Evolutionary conservation across 2,888 invertebrate genomes (phyloP), one percentile per base, ranked within the genome.

Genomic region (Saturnia pavonia): DNA sequence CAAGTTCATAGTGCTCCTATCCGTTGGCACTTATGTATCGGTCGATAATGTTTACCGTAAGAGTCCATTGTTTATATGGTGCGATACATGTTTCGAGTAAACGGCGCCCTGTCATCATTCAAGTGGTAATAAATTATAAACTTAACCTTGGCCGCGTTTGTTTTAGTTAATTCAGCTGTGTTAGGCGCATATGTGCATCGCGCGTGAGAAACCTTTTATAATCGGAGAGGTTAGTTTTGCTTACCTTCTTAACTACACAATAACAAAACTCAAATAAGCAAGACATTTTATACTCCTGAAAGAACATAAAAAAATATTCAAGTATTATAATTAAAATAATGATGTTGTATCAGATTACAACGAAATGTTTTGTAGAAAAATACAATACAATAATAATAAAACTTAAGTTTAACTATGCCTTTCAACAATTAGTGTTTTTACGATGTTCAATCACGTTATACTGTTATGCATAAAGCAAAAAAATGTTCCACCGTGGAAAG

Each of bases 101-200:
- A 82, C 79, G 80, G 77, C 79, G 78, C 77, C 80, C 86, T 88
- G 91, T 91, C 91, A 86, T 80, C 88, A 77, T 78, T 87, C 82
- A 88, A 94, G 94, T 90, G 90, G 89, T 83, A 76, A 90, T 93
- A 92, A 92, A 93, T 93, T 90, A 91, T 88, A 86, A 91, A 86
- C 87, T 89, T 90, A 92, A 91, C 92, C 92, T 92, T 92, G 90
- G 86, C 79, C 81, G 81, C 82, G 88, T 89, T 91, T 93, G 91
- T 92, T 92, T 91, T 87, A 85, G 88, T 89, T 87, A 88, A 82
- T 85, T 65, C 85, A 84, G 85, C 86, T 82, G 75, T 81, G 81
- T 84, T 84, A 83, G 84, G 79, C 82, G 82, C 88, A 89, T 85
- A 86, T 91, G 89, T 86, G 85, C 81, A 82, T 82, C 92, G 92